A percentile compares a stretch with the other conserved stretches of the same genome.
These are phyloP conservation scores for Physeter macrocephalus DNA, from an alignment of 2,113 vertebrate genomes.

Conservation along the genomic window DNA sequence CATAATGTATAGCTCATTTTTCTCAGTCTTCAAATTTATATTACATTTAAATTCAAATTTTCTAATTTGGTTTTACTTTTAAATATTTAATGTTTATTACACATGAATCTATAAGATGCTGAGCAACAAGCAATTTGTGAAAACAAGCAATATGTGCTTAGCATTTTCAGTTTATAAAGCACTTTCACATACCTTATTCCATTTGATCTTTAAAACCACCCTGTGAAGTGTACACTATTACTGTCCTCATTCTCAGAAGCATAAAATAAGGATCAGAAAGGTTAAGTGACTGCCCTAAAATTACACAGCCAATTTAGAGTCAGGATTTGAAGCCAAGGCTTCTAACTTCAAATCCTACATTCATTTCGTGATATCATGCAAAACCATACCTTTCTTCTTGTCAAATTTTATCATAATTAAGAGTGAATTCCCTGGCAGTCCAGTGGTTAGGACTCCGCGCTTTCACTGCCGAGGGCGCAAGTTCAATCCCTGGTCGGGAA, in stretches of 20 bases:
- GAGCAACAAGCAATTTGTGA: neutral
- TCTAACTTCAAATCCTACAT: neutral
- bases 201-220: neutral
- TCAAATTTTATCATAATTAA: neutral
- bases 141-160: neutral
- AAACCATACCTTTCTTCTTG: neutral
- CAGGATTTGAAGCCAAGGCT: neutral
- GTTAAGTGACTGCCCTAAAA: neutral
- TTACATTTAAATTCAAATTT: slow-evolving; percentile 45
- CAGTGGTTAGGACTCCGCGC: neutral
- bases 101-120: neutral
- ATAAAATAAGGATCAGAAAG: neutral
- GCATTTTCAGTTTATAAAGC: neutral
- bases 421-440: neutral
- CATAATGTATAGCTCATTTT: neutral
- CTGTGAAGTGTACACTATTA: too few relatives aligned
- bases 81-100: slow-evolving; percentile 66
- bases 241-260: neutral
- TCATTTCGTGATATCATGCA: neutral
- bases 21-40: neutral
- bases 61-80: slow-evolving; percentile 51
- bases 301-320: neutral
- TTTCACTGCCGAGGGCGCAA: neutral
- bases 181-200: neutral
- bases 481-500: neutral